Evolutionary conservation across 2,888 invertebrate genomes (phyloP).

Genomic region (Chaitophorus viminalis): DNA sequence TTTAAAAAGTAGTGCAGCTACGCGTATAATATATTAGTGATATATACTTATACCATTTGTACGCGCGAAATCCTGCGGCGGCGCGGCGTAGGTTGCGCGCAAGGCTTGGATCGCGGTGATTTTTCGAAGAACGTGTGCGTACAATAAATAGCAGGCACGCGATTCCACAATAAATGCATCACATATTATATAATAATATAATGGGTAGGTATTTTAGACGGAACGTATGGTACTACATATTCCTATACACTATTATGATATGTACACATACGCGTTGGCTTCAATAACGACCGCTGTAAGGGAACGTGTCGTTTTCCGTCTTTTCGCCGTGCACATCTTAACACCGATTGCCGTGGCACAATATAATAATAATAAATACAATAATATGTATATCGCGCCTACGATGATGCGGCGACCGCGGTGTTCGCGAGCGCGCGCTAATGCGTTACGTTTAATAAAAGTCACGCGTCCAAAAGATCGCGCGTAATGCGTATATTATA

Average conservation of each 20-base stretch:
- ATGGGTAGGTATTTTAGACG: not conserved
- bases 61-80: no score
- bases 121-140: not conserved
- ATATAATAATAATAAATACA: not conserved
- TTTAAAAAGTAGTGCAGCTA: no score
- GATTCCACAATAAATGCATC: not conserved
- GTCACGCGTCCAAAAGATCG: conserved; percentile 14
- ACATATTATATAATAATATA: no score
- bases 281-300: not conserved
- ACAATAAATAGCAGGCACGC: not conserved
- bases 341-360: no score
- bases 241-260: no score
- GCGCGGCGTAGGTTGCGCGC: no score
- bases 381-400: not conserved
- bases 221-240: no score
- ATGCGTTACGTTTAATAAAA: conserved; percentile 18
- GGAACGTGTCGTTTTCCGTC: conserved; percentile 57
- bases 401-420: not conserved
- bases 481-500: no score
- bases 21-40: no score
- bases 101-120: not conserved
- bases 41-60: no score
- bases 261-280: not conserved
- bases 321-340: conserved; percentile 1
- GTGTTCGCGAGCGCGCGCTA: not conserved